Base-by-base conservation (phyloP, 2,113 vertebrate species). In the Pseudopodoces humilis region DNA sequence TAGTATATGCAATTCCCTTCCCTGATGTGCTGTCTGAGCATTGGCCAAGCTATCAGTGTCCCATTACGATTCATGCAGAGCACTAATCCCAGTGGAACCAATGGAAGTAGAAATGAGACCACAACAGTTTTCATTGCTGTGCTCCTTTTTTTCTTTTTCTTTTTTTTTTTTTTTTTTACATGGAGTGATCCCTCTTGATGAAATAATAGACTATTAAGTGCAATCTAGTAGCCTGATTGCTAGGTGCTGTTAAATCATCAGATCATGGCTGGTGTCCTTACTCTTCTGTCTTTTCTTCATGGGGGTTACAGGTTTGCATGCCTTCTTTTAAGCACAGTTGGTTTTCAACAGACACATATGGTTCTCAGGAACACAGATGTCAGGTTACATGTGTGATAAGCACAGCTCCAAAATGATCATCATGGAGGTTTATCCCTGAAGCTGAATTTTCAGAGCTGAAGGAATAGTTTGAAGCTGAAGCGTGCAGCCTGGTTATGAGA, bases 1-100 rank as follows among this genome's bases (percentile, higher is more conserved):
- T 97, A 59, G 64, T 88, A 46, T 60, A 55, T 85, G 37, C 78
- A 83, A 10, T 96, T 94, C 83, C 94, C 84, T 88, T 94, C 92
- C 83, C 58, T 92, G 83, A 92, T 65, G 77, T 78, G 88, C 86
- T 83, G 62, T 94, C 94, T 97, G 96, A 92, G 76, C 41, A 23
- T 92, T 85, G 96, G 89, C 97, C 68, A 83, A 90, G 65, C 76
- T 74, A 72, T 77, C 76, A 49, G 47, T 74, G 55, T 94, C 56
- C 87, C 41, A 31, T 80, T 71, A 3, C 79, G 95, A 77, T 86
- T 92, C 85, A 72, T 64, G 46, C 53, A 77, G 68, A 90, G 11
- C 53, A 33, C 59, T 88, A 60, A 60, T 90, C 86, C 91, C 88
- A 46, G 28, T n/a, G 68, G 72, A 96, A 41, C 79, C n/a, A 41